Percentiles rank a stretch among this genome's conserved stretches.
phyloP scores from a whole-genome alignment of 2,797 vertebrate species.

The Paramormyrops hopkinsi region DNA sequence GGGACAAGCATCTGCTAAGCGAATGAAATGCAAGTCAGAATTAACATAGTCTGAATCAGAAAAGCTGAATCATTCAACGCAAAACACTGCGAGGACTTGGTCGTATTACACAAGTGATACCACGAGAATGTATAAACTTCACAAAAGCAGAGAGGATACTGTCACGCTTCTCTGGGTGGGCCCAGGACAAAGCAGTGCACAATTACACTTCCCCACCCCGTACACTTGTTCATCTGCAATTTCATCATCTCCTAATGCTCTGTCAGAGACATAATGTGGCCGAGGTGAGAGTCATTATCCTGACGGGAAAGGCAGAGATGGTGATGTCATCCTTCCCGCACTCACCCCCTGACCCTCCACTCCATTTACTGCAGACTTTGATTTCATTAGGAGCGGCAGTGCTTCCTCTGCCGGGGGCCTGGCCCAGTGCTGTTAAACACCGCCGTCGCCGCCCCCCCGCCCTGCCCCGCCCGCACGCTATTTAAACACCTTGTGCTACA shows the following conservation, averaged over 20 bases:
- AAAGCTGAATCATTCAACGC: background rate
- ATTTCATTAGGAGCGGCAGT: constrained; percentile 33
- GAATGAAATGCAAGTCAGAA: background rate
- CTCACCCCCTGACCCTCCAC: constrained; percentile 44
- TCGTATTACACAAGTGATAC: background rate
- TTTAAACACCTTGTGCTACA: background rate
- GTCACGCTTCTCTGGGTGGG: background rate
- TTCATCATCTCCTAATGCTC: constrained; percentile 67
- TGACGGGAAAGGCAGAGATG: constrained; percentile 47
- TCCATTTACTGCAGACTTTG: constrained; percentile 40
- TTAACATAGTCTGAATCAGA: background rate
- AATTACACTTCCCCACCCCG: constrained; percentile 24
- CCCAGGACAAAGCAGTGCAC: background rate
- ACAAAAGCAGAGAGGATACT: background rate
- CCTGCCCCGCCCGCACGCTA: background rate
- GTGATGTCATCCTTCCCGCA: constrained; percentile 57
- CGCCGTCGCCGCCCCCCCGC: too few species aligned
- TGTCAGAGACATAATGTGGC: constrained; percentile 53
- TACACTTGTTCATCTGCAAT: constrained; percentile 54
- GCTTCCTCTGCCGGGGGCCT: background rate
- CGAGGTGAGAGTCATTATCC: constrained; percentile 49
- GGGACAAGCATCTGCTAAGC: background rate
- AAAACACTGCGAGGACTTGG: background rate
- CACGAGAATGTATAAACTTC: background rate
- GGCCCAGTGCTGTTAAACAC: background rate